A percentile compares a stretch with the other conserved stretches of the same genome.
phyloP scores from a whole-genome alignment of 53 echinoderm and acorn worm species.

The Glandiceps talaboti region DNA sequence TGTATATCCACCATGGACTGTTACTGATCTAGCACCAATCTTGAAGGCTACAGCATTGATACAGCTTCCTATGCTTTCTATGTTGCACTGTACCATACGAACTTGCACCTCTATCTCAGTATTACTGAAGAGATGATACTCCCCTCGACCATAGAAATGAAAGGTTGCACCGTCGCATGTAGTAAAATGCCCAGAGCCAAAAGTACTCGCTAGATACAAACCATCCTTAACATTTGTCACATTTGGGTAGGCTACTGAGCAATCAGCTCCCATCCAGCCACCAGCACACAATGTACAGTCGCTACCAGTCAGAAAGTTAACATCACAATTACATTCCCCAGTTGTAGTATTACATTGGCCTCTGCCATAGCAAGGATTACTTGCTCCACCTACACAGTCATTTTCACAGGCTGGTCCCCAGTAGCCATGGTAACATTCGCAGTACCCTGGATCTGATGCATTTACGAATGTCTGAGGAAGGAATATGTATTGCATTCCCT shows the following conservation, averaged over 20 bases:
- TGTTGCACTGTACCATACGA: conserved; percentile 45
- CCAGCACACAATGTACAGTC: conserved; percentile 60
- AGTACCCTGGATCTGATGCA: conserved; percentile 42
- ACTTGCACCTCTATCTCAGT: conserved; percentile 34
- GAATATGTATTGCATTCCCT: no score
- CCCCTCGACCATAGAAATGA: conserved; percentile 51
- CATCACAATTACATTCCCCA: conserved; percentile 56
- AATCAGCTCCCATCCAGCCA: conserved; percentile 55
- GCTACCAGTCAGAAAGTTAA: conserved; percentile 23
- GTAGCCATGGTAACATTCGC: conserved; percentile 66
- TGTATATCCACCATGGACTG: conserved; percentile 60
- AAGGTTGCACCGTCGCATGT: conserved; percentile 79
- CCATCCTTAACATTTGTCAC: conserved; percentile 18
- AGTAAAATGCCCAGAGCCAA: conserved; percentile 66
- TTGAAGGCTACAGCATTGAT: conserved; percentile 56
- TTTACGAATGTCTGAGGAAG: conserved; percentile 21
- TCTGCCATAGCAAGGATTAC: conserved; percentile 60
- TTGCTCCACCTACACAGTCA: conserved; percentile 60
- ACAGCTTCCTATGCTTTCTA: conserved; percentile 35
- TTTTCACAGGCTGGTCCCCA: conserved; percentile 71
- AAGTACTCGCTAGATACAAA: conserved; percentile 34
- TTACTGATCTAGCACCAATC: conserved; percentile 17
- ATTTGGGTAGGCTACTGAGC: conserved; percentile 38
- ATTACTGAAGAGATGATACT: conserved; percentile 39
- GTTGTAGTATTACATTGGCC: conserved; percentile 46